phyloP scores from a whole-genome alignment of 2,797 vertebrate species.

The Anabas testudineus region DNA sequence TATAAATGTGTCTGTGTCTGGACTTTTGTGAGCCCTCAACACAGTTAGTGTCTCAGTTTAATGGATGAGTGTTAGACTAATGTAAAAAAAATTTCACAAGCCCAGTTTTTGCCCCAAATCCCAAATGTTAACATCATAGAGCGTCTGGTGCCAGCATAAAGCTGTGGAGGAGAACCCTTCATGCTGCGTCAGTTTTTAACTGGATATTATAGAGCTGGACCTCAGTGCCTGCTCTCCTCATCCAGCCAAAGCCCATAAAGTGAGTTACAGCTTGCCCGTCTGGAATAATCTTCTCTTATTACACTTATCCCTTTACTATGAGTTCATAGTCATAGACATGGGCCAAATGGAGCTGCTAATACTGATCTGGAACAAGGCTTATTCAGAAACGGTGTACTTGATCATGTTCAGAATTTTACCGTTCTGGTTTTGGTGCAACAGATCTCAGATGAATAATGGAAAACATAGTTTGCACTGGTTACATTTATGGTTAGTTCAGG shows the following conservation, averaged over 20 bases:
- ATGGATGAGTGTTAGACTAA: conserved; percentile 43
- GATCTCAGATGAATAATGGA: no score
- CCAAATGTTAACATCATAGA: conserved; percentile 69
- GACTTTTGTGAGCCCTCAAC: conserved; percentile 3
- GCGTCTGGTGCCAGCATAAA: conserved; percentile 53
- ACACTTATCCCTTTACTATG: conserved; percentile 63
- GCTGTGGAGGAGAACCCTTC: conserved; percentile 44
- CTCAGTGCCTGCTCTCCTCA: conserved; percentile 68
- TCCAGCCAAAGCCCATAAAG: conserved; percentile 73
- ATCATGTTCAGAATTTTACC: conserved; percentile 15
- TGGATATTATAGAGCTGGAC: conserved; percentile 70
- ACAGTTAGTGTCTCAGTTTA: conserved; percentile 58
- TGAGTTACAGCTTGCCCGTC: conserved; percentile 67
- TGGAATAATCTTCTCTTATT: conserved; percentile 78
- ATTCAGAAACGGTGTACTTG: conserved; percentile 17
- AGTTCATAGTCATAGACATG: conserved; percentile 67
- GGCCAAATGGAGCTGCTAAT: conserved; percentile 56
- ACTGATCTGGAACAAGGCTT: conserved; percentile 43
- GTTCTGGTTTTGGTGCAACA: background rate
- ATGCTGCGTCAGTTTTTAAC: conserved; percentile 70
- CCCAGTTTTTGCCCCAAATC: conserved; percentile 59
- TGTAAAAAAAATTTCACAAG: conserved; percentile 70
- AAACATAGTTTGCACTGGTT: background rate
- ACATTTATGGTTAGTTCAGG: background rate
- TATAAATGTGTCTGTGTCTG: background rate